phyloP scores from a whole-genome alignment of 2,797 vertebrate genomes.

The Buceros bicornis region DNA sequence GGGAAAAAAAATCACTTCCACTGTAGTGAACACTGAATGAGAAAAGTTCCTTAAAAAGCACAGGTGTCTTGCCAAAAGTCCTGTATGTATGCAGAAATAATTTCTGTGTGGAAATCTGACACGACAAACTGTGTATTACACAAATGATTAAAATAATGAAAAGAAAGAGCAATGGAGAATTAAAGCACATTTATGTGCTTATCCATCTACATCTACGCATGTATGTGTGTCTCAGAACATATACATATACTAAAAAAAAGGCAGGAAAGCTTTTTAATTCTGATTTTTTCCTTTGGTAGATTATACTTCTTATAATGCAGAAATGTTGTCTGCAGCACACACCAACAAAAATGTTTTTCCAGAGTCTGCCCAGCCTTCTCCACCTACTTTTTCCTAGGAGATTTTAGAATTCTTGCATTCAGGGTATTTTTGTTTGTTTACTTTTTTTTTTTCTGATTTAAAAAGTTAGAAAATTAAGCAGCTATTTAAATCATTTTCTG shows the following conservation, averaged over 20 bases:
- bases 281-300: background rate
- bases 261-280: background rate
- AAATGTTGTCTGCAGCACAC: background rate
- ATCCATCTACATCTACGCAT: no score
- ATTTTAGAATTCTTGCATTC: background rate
- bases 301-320: background rate
- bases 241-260: background rate
- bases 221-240: background rate
- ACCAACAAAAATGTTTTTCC: background rate
- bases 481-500: background rate
- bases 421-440: background rate
- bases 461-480: background rate
- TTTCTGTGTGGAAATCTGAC: background rate
- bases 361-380: background rate
- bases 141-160: background rate
- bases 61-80: background rate
- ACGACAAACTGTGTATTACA: background rate
- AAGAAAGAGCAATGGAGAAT: background rate
- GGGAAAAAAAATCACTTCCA: rapidly evolving
- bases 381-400: background rate
- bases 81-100: background rate
- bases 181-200: background rate
- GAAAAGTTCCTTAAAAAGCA: background rate
- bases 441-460: background rate
- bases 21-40: background rate